phyloP scores from a whole-genome alignment of 2,113 vertebrate genomes.

The human (Homo sapiens) region GRCh38 chr21:34350001-34350500 shows the following conservation, averaged over 20 bases:
- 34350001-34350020: too few species aligned
- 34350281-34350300: neutral
- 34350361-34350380: neutral
- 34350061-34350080: too few species aligned
- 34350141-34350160: too few species aligned
- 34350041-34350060: too few species aligned
- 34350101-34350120: too few species aligned
- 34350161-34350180: too few species aligned
- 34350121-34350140: too few species aligned
- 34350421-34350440: neutral
- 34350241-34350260: neutral
- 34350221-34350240: neutral
- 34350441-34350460: neutral
- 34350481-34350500: neutral
- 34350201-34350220: too few species aligned
- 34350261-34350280: neutral
- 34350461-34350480: neutral
- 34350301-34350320: neutral
- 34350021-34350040: too few species aligned
- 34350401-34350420: neutral
- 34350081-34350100: too few species aligned
- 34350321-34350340: neutral
- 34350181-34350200: too few species aligned
- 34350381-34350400: neutral
- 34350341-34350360: neutral